Base-by-base conservation (phyloP, 2,797 vertebrate genomes). In the Mico argentatus region DNA sequence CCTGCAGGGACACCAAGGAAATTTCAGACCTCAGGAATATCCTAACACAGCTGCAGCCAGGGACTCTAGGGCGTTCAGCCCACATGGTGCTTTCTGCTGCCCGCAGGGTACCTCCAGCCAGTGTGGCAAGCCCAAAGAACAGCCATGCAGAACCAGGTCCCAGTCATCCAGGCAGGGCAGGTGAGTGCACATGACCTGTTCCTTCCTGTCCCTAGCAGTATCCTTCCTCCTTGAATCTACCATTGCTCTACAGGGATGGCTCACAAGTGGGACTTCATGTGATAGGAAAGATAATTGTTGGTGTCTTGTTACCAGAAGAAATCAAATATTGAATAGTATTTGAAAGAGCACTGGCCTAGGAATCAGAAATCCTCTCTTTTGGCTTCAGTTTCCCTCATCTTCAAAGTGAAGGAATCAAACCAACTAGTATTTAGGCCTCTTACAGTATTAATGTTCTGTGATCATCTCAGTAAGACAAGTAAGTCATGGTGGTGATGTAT, bases 81-180 rank as follows among this genome's bases (percentile, higher is more conserved):
- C 94, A 1, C 15, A 99, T 99, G 99, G 98, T 99, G 41, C 97
- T 99, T 55, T 97, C 98, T 2, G 99, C 98, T 0, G 97, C 95
- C 0, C 59, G 7, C 72, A 97, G 77, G 73, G 81, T 82, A 4
- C 79, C 92, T 90, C 88, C 73, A 11, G 14, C 89, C 85, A 79
- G 41, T 39, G 24, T 96, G 7, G 24, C 73, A 26, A 87, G 39
- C 52, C 90, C 75, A 46, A 80, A 73, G 67, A 84, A 50, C 94
- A 81, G 33, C 30, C 83, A 75, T 9, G 1, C 27, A 72, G 88
- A 92, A 81, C 85, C 61, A 84, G 67, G 91, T 81, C 30, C 87
- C 73, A 90, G 87, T 50, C 89, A 46, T 55, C 52, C 46, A 46
- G 75, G 57, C 50, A 41, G 39, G 20, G 0, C 92, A 95, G 97